Base-by-base conservation (phyloP, 2,797 vertebrate species). In the Malacoctenus gilli region DNA sequence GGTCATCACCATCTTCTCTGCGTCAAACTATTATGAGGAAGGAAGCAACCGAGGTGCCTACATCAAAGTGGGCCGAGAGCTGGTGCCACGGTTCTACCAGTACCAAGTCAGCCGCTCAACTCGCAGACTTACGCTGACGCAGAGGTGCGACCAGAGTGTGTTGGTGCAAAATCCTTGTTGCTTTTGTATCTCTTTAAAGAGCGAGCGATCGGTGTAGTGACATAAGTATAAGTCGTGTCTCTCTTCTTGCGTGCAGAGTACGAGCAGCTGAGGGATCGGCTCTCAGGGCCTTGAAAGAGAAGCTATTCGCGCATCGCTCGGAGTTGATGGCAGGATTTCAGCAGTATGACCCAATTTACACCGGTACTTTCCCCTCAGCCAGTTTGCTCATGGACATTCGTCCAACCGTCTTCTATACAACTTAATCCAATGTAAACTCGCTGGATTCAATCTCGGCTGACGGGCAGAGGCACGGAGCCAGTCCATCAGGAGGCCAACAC, bases 21-120 rank as follows among this genome's bases (percentile, higher is more conserved):
- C 97, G 0, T 99, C 97, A n/a, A 99, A 99, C 89, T 99, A 99
- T 65, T 99, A 98, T 0, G 95, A 96, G 82, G 95, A 95, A 63
- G 96, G 96, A 68, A 99, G 97, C 77, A 99, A 99, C 86, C 92
- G 94, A 0, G 97, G 97, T 0, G 97, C 97, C 0, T 99, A 98
- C 64, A 76, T 99, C 75, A 98, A 93, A 85, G 70, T 99, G 77
- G 91, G 92, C 9, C 87, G 86, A n/a, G 92, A 93, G 19, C 77
- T 90, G 34, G 64, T 65, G 2, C 95, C 94, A 4, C 94, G 88
- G 1, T 98, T 98, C 82, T 93, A 95, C 76, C 96, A 96, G 86
- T 97, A 96, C 72, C 96, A 93, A 91, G 93, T 95, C 78, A 94
- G 92, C 80, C 91, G 85, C 64, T 34, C 83, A 9, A 95, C 94